These are phyloP conservation scores for Myoxocephalus aenaeus DNA, from an alignment of 2,797 vertebrate species.

Conservation along the genomic window DNA sequence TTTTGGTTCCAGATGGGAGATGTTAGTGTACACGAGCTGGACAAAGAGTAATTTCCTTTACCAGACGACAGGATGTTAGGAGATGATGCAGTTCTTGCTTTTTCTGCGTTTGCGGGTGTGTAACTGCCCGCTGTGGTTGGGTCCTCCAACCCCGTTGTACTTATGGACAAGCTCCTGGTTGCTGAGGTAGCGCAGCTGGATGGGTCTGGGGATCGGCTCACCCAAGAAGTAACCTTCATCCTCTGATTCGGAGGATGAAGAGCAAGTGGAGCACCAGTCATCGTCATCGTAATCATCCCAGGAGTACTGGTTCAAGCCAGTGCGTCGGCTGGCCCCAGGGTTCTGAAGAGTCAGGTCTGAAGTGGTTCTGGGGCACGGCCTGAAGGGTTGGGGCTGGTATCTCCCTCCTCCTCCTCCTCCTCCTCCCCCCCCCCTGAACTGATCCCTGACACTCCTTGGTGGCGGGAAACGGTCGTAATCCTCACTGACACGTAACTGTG, in stretches of 20 bases:
- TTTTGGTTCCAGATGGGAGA: constrained; percentile 52
- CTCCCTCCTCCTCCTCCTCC: constrained; percentile 70
- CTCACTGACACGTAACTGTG: constrained; percentile 87
- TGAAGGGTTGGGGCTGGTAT: constrained; percentile 87
- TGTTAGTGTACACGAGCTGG: constrained; percentile 55
- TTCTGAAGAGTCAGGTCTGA: constrained; percentile 97
- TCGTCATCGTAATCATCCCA: constrained; percentile 90
- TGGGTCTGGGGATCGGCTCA: constrained; percentile 94
- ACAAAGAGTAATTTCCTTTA: constrained; percentile 14
- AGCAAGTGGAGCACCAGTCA: constrained; percentile 99
- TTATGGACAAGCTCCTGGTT: constrained; percentile 96
- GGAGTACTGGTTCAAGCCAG: constrained; percentile 89
- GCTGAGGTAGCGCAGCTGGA: constrained; percentile 93
- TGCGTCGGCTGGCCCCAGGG: constrained; percentile 85
- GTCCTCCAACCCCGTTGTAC: constrained; percentile 83
- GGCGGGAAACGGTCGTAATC: constrained; percentile 93
- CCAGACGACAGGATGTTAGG: constrained; percentile 80
- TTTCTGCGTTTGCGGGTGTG: constrained; percentile 95
- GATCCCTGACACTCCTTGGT: constrained; percentile 87
- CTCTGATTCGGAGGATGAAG: constrained; percentile 97
- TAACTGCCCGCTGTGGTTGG: constrained; percentile 89
- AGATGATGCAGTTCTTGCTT: constrained; percentile 99
- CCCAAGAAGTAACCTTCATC: constrained; percentile 99
- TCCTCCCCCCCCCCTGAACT: constrained; percentile 81
- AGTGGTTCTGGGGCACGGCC: constrained; percentile 95